Conservation (phyloP, 2,888 invertebrate genomes). For the Pseudococcus longispinus region DNA sequence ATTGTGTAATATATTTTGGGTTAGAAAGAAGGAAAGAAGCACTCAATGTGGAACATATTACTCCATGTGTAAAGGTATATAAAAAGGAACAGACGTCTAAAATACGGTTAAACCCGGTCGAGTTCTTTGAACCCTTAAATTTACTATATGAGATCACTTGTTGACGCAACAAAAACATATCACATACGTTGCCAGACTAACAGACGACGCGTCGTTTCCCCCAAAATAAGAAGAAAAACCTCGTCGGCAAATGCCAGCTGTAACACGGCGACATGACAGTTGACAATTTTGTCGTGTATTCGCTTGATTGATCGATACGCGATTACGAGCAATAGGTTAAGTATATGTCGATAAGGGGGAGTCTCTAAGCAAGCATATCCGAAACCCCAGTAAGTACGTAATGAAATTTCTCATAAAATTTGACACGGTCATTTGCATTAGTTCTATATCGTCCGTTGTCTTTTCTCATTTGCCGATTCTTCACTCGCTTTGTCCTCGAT, state of each 20-base stretch:
- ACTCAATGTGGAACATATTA: conserved; percentile 32
- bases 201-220: not conserved
- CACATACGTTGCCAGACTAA: not conserved
- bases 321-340: not conserved
- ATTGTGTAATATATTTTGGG: not conserved
- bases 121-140: conserved; percentile 46
- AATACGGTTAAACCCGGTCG: not conserved
- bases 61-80: conserved; percentile 28
- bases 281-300: not conserved
- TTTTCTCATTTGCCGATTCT: conserved; percentile 43
- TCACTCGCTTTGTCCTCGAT: not conserved
- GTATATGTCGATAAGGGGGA: not conserved
- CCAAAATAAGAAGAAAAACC: not conserved
- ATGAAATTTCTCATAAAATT: conserved; percentile 47
- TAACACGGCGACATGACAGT: not conserved
- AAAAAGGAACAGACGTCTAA: conserved; percentile 31
- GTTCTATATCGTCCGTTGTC: conserved; percentile 37
- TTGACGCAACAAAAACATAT: conserved; percentile 35
- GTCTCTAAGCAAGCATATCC: conserved; percentile 24
- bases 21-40: not conserved
- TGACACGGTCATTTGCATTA: conserved; percentile 46
- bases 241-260: not conserved
- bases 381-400: not conserved
- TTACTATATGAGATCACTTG: conserved; percentile 28
- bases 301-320: conserved; percentile 22